phyloP scores from a whole-genome alignment of 2,797 vertebrate genomes.

The Threskiornis aethiopicus region DNA sequence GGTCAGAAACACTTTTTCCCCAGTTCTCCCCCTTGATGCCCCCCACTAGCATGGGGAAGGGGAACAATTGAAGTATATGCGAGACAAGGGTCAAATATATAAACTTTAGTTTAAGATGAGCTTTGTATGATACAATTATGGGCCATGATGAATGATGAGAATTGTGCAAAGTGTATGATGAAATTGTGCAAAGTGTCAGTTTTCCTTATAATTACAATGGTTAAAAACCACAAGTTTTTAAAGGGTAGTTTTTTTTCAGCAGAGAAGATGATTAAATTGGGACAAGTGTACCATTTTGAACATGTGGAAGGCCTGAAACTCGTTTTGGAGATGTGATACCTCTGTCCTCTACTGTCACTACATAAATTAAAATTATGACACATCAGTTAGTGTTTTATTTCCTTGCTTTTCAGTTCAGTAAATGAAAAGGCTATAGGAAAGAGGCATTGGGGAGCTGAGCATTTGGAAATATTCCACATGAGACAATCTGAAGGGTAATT shows the following conservation, averaged over 20 bases:
- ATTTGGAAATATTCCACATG: background rate
- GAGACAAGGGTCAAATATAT: background rate
- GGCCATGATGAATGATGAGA: no score
- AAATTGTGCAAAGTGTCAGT: background rate
- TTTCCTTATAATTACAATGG: background rate
- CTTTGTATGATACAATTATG: background rate
- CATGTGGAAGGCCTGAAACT: background rate
- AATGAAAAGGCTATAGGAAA: background rate
- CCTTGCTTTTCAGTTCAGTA: background rate
- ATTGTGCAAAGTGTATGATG: background rate
- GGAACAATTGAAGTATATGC: background rate
- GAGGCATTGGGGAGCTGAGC: background rate
- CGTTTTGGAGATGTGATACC: background rate
- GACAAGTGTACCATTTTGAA: background rate
- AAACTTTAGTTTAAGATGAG: background rate
- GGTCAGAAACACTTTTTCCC: background rate
- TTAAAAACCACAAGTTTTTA: accelerated
- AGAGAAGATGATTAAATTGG: background rate
- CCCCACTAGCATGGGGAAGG: accelerated
- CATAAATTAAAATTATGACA: background rate
- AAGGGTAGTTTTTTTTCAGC: background rate
- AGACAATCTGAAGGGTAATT: background rate
- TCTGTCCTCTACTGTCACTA: background rate
- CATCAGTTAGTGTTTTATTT: background rate
- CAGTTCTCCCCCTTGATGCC: background rate